Percentiles rank a stretch among this genome's conserved stretches.
phyloP scores from a whole-genome alignment of 1,140 invertebrate species.

The Theocolax elegans region DNA sequence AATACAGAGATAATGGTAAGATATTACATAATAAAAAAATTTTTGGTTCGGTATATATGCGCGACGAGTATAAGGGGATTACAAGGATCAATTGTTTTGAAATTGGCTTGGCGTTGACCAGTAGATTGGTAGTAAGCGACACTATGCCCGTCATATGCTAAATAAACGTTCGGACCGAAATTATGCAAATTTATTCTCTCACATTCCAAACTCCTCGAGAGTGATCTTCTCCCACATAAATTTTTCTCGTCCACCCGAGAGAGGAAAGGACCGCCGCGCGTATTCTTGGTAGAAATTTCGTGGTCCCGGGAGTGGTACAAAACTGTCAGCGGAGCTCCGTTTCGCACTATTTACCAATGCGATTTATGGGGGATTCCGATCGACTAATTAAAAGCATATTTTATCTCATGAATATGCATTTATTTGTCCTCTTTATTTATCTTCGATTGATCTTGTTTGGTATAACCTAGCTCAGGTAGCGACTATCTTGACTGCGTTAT shows the following conservation, averaged over 20 bases:
- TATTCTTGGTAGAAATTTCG: constrained; percentile 20
- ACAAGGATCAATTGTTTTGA: too few relatives aligned
- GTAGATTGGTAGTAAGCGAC: neutral
- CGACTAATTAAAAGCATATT: constrained; percentile 45
- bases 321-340: constrained; percentile 22
- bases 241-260: constrained; percentile 17
- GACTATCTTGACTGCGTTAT: constrained; percentile 13
- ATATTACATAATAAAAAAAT: too few relatives aligned
- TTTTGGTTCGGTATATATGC: too few relatives aligned
- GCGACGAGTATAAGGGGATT: too few relatives aligned
- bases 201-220: constrained; percentile 29
- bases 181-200: constrained; percentile 43
- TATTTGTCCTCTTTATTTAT: constrained; percentile 36
- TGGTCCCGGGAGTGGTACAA: constrained; percentile 18
- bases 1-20: too few relatives aligned
- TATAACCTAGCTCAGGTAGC: constrained; percentile 27
- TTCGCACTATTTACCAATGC: constrained; percentile 36
- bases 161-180: constrained; percentile 37
- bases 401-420: constrained; percentile 35
- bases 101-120: too few relatives aligned
- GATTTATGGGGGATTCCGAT: constrained; percentile 35
- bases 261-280: neutral
- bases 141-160: constrained; percentile 18
- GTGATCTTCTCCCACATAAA: constrained; percentile 42
- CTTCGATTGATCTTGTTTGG: constrained; percentile 42